Evolutionary conservation across 2,888 invertebrate genomes (phyloP).

Genomic region (Hyppa rectilinea): DNA sequence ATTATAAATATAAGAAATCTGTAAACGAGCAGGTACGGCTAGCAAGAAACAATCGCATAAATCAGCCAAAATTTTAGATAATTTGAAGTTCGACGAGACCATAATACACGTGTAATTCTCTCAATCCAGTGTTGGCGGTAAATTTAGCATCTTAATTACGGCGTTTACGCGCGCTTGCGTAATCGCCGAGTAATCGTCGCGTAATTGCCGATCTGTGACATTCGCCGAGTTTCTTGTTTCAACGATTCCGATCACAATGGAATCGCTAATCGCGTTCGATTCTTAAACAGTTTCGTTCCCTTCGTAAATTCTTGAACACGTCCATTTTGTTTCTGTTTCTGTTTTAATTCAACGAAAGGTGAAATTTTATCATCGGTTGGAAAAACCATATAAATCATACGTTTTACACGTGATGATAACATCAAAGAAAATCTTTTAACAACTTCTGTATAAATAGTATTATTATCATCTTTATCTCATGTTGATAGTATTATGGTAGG

Average conservation of each 20-base stretch:
- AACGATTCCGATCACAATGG: conserved; percentile 56
- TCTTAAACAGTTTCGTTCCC: conserved; percentile 32
- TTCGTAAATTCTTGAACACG: conserved; percentile 26
- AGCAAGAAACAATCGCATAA: background rate
- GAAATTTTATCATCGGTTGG: background rate
- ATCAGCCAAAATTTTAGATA: background rate
- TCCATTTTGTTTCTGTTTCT: conserved; percentile 14
- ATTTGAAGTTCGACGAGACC: conserved; percentile 13
- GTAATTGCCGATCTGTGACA: conserved; percentile 69
- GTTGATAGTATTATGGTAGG: conserved; percentile 16
- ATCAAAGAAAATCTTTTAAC: conserved; percentile 7
- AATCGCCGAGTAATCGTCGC: conserved; percentile 63
- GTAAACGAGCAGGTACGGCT: background rate
- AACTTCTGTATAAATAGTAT: conserved; percentile 1
- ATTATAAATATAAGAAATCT: background rate
- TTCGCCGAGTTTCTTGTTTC: conserved; percentile 56
- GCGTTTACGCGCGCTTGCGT: conserved; percentile 72
- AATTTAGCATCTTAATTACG: conserved; percentile 74
- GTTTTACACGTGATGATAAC: conserved; percentile 8
- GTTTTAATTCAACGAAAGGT: conserved; percentile 1
- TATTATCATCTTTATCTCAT: conserved; percentile 16
- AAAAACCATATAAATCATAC: conserved; percentile 15
- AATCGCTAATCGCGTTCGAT: conserved; percentile 55
- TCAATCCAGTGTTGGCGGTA: conserved; percentile 47
- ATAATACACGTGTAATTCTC: conserved; percentile 44